These are phyloP conservation scores for Lasioglossum baleicum DNA, from an alignment of 1,140 invertebrate species.

Conservation along the genomic window DNA sequence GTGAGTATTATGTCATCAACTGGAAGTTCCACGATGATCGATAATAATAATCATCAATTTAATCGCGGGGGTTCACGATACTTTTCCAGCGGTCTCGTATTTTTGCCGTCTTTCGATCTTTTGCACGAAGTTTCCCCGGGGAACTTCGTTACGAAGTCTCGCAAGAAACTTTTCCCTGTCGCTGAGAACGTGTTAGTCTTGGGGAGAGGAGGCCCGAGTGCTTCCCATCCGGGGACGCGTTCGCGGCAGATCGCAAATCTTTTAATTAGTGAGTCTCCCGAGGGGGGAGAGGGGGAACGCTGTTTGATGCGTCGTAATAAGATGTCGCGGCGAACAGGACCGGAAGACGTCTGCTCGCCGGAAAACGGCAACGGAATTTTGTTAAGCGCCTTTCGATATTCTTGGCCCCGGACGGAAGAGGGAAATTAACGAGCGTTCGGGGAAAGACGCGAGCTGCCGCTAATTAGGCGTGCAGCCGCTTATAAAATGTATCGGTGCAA, in stretches of 20 bases:
- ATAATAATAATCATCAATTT: conserved; percentile 29
- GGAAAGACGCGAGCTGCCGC: too few species aligned
- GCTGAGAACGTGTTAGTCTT: neutral
- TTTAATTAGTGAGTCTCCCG: conserved; percentile 15
- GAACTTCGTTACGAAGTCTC: conserved; percentile 1
- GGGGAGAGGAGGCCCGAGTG: neutral
- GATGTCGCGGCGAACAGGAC: neutral
- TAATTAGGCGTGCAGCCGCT: too few species aligned
- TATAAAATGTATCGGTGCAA: too few species aligned
- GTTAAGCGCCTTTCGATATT: neutral
- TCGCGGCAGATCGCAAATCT: neutral
- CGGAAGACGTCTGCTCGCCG: neutral
- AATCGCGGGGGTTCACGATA: neutral
- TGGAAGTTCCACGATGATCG: neutral
- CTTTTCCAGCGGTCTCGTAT: neutral
- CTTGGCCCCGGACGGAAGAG: neutral
- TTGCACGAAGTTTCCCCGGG: too few species aligned
- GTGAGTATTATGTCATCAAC: too few species aligned
- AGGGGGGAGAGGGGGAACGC: neutral
- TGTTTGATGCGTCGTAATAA: conserved; percentile 3
- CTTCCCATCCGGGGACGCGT: neutral
- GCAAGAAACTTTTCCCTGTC: neutral
- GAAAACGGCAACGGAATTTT: neutral
- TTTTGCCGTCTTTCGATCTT: neutral
- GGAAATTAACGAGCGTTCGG: neutral